These are phyloP conservation scores for Illadopsis cleaveri DNA, from an alignment of 2,113 vertebrate genomes.

Conservation along the genomic window DNA sequence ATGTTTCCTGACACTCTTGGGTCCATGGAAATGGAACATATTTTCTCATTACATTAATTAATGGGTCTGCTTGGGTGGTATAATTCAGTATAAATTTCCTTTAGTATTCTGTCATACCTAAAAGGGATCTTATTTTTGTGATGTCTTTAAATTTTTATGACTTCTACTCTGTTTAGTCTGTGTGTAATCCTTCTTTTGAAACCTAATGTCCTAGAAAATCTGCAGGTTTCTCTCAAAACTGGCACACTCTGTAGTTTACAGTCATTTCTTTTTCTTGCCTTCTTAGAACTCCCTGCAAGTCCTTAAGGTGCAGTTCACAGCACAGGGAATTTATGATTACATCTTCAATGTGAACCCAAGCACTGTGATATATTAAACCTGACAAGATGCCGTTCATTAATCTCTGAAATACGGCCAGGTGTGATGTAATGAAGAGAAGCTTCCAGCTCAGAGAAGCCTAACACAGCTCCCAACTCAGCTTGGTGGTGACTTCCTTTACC, in stretches of 20 bases:
- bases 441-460: conserved; percentile 64
- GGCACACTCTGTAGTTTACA: conserved; percentile 67
- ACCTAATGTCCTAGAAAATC: conserved; percentile 80
- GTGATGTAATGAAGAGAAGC: conserved; percentile 69
- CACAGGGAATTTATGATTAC: conserved; percentile 76
- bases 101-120: conserved; percentile 80
- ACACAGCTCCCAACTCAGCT: conserved; percentile 14
- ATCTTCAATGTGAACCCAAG: conserved; percentile 67
- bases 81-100: conserved; percentile 79
- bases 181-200: conserved; percentile 81
- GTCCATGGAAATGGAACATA: conserved; percentile 77
- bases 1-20: conserved; percentile 70
- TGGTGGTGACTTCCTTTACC: conserved; percentile 58
- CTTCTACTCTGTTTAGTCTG: conserved; percentile 83
- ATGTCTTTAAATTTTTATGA: conserved; percentile 83
- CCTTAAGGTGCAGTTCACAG: conserved; percentile 75
- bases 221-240: conserved; percentile 77
- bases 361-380: conserved; percentile 71
- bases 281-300: conserved; percentile 67
- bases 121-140: conserved; percentile 81
- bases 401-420: conserved; percentile 75
- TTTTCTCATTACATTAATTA: conserved; percentile 83
- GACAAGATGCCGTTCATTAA: conserved; percentile 78
- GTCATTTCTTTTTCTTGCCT: conserved; percentile 67
- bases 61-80: conserved; percentile 80